Percentiles rank a stretch among this genome's conserved stretches.
Evolutionary conservation across 2,797 vertebrate genomes (phyloP).

Genomic region (Spea hammondii): DNA sequence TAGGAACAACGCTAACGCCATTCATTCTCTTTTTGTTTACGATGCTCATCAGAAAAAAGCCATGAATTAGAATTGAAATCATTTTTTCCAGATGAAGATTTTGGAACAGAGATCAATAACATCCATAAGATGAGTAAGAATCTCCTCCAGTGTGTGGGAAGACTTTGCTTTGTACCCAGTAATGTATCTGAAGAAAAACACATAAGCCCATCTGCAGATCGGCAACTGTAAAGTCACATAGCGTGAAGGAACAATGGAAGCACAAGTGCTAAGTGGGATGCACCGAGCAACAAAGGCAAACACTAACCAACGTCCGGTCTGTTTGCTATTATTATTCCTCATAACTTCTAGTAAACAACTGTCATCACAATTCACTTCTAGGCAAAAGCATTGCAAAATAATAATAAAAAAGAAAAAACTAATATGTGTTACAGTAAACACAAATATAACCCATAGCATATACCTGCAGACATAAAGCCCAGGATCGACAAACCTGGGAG

Average conservation of each 20-base stretch:
- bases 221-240: neutral
- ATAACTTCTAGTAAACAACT: neutral
- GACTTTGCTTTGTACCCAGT: neutral
- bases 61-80: conserved; percentile 38
- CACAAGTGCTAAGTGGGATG: conserved; percentile 7
- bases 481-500: too few relatives aligned
- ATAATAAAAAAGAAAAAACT: neutral
- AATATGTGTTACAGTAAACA: neutral
- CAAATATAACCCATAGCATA: too few relatives aligned
- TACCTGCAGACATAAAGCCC: too few relatives aligned
- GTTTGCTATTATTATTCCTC: neutral
- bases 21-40: conserved; percentile 25
- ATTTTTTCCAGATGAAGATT: conserved; percentile 24
- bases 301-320: neutral
- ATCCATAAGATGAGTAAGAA: neutral
- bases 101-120: conserved; percentile 27
- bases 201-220: conserved; percentile 18
- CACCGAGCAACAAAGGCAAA: conserved; percentile 3
- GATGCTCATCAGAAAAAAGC: conserved; percentile 12
- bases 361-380: neutral
- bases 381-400: neutral
- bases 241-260: neutral
- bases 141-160: neutral
- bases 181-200: conserved; percentile 29
- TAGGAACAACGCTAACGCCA: conserved; percentile 27